Evolutionary conservation across 2,888 invertebrate genomes (phyloP).

Genomic region (Brassicogethes aeneus): DNA sequence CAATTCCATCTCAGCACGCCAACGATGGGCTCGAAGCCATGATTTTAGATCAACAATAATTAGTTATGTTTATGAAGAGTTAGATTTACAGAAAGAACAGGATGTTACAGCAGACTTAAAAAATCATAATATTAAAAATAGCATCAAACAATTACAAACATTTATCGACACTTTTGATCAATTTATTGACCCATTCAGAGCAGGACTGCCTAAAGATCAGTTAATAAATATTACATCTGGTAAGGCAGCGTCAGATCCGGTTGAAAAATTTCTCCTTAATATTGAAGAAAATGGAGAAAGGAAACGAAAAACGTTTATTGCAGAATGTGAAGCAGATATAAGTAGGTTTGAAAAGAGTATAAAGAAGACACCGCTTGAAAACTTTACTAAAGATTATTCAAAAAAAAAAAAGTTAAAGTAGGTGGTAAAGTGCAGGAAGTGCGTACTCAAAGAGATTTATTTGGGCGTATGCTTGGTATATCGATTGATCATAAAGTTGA

Average conservation of each 20-base stretch:
- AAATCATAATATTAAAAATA: constrained; percentile 16
- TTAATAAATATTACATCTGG: constrained; percentile 23
- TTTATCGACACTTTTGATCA: constrained; percentile 14
- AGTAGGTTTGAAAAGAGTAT: constrained; percentile 22
- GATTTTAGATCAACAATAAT: constrained; percentile 20
- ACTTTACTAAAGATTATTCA: constrained; percentile 16
- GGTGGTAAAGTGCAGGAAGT: constrained; percentile 20
- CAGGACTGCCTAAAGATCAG: constrained; percentile 14
- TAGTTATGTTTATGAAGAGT: constrained; percentile 16
- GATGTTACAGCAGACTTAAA: constrained; percentile 23
- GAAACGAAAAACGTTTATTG: constrained; percentile 19
- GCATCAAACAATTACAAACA: constrained; percentile 10
- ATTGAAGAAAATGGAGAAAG: constrained; percentile 19
- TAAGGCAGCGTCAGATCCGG: constrained; percentile 17
- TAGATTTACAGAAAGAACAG: constrained; percentile 18
- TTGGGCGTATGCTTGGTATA: constrained; percentile 12
- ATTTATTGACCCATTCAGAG: constrained; percentile 17
- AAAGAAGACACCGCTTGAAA: constrained; percentile 18
- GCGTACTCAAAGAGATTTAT: constrained; percentile 14
- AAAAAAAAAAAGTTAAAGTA: constrained; percentile 16
- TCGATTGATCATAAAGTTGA: constrained; percentile 10
- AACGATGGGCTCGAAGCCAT: constrained; percentile 25
- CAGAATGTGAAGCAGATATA: constrained; percentile 18
- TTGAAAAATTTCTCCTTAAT: constrained; percentile 18
- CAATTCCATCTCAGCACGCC: constrained; percentile 19